Conservation (phyloP, 53 echinoderm and acorn worm genomes). For the Holothuria leucospilota region DNA sequence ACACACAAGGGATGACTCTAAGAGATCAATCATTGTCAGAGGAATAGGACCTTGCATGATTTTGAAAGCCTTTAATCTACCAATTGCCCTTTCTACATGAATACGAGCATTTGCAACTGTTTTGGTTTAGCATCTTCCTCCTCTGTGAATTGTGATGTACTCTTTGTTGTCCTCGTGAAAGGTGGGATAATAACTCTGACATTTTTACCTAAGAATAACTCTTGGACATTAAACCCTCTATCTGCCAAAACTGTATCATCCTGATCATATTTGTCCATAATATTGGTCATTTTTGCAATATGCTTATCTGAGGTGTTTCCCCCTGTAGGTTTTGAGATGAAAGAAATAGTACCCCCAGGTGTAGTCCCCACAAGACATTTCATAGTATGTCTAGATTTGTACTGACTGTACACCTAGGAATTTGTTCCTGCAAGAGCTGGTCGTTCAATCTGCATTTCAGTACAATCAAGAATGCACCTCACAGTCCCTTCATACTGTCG, state of each 20-base stretch:
- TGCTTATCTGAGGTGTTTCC: conserved; percentile 79
- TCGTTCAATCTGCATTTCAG: conserved; percentile 70
- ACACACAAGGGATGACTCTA: conserved; percentile 62
- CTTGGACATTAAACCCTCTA: conserved; percentile 73
- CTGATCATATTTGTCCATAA: conserved; percentile 57
- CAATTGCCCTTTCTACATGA: conserved; percentile 68
- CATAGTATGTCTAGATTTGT: conserved; percentile 68
- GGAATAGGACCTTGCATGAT: conserved; percentile 62
- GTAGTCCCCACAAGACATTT: conserved; percentile 79
- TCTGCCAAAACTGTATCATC: conserved; percentile 77
- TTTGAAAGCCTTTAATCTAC: conserved; percentile 59
- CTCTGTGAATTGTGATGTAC: conserved; percentile 59
- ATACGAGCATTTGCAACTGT: conserved; percentile 73
- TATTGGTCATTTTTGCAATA: conserved; percentile 62
- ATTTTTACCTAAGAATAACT: conserved; percentile 70
- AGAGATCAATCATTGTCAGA: conserved; percentile 52
- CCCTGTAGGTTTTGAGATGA: conserved; percentile 65
- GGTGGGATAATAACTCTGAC: conserved; percentile 73
- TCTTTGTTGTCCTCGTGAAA: conserved; percentile 66
- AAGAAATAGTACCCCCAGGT: conserved; percentile 70
- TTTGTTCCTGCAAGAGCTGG: conserved; percentile 66
- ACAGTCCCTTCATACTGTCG: conserved; percentile 62
- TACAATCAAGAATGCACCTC: conserved; percentile 72
- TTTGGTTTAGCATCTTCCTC: conserved; percentile 65
- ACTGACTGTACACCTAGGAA: conserved; percentile 66